Evolutionary conservation across 1,140 invertebrate genomes (phyloP).

Genomic region (Drosophila sulfurigaster): DNA sequence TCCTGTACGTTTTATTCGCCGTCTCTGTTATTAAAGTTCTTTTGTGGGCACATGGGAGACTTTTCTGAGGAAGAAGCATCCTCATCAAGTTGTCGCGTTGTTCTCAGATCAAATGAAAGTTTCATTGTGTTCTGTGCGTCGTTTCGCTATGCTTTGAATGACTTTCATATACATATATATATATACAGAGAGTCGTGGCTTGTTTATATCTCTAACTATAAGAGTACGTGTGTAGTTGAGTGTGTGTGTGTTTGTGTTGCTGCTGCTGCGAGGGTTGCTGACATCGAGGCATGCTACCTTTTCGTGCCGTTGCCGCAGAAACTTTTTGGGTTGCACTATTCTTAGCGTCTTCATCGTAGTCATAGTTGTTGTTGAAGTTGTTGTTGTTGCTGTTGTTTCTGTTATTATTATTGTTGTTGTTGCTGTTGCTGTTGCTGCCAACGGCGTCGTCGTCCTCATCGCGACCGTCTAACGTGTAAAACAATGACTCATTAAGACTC

Average conservation of each 20-base stretch:
- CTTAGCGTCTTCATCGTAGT: slow-evolving; percentile 26
- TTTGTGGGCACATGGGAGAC: slow-evolving; percentile 17
- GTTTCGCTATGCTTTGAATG: slow-evolving; percentile 39
- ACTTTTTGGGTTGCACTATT: slow-evolving; percentile 63
- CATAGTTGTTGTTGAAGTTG: slow-evolving; percentile 18
- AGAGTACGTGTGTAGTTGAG: not conserved
- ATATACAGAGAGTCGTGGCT: not conserved
- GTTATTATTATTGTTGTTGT: slow-evolving; percentile 18
- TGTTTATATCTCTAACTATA: slow-evolving; percentile 17
- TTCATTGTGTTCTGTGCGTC: slow-evolving; percentile 72
- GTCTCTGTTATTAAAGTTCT: slow-evolving; percentile 24
- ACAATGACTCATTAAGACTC: slow-evolving; percentile 85
- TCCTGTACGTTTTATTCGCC: slow-evolving; percentile 1
- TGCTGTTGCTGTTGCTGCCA: slow-evolving; percentile 9
- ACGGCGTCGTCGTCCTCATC: slow-evolving; percentile 41
- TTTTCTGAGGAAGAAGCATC: slow-evolving; percentile 21
- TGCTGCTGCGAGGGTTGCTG: slow-evolving; percentile 36
- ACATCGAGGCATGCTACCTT: slow-evolving; percentile 59
- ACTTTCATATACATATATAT: slow-evolving; percentile 40
- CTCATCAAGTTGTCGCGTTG: slow-evolving; percentile 70
- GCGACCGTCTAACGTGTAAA: slow-evolving; percentile 80
- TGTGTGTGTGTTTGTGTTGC: slow-evolving; percentile 9
- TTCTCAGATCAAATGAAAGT: slow-evolving; percentile 82
- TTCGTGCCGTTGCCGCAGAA: slow-evolving; percentile 63
- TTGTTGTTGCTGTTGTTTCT: not conserved